Evolutionary conservation across 2,888 invertebrate species (phyloP).

Genomic region (Nemapogon koenigi): DNA sequence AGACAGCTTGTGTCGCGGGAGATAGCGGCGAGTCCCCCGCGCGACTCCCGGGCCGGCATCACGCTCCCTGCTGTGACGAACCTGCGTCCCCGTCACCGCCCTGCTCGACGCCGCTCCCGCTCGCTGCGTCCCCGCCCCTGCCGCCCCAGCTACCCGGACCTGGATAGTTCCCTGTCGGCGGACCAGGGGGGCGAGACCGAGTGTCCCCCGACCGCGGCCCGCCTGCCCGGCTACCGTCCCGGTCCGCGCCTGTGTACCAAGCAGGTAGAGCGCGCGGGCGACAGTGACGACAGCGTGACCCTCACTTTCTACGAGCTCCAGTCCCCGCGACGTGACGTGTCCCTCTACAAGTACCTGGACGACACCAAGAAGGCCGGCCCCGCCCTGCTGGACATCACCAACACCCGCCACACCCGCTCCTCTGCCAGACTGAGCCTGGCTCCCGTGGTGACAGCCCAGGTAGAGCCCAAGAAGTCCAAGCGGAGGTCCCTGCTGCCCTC

Average conservation of each 20-base stretch:
- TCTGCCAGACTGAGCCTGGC: conserved; percentile 27
- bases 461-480: conserved; percentile 37
- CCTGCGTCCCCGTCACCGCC: conserved; percentile 23
- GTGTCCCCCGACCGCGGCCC: conserved; percentile 48
- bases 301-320: conserved; percentile 56
- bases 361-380: too few species aligned
- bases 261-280: conserved; percentile 54
- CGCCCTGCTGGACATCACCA: conserved; percentile 39
- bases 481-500: conserved; percentile 45
- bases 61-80: conserved; percentile 39
- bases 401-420: conserved; percentile 31
- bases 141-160: conserved; percentile 57
- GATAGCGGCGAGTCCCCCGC: conserved; percentile 42
- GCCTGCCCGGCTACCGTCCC: conserved; percentile 49
- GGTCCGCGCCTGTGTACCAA: conserved; percentile 42
- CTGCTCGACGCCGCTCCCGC: conserved; percentile 32
- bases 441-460: conserved; percentile 33
- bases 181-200: conserved; percentile 64
- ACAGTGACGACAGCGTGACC: conserved; percentile 57
- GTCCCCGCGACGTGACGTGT: conserved; percentile 30
- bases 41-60: conserved; percentile 30
- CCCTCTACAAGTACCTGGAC: too few species aligned
- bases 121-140: conserved; percentile 31
- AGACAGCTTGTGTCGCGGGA: conserved; percentile 48
- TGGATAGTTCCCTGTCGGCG: conserved; percentile 66